phyloP scores from a whole-genome alignment of 2,797 vertebrate species.

The Acanthurus leucopareius region DNA sequence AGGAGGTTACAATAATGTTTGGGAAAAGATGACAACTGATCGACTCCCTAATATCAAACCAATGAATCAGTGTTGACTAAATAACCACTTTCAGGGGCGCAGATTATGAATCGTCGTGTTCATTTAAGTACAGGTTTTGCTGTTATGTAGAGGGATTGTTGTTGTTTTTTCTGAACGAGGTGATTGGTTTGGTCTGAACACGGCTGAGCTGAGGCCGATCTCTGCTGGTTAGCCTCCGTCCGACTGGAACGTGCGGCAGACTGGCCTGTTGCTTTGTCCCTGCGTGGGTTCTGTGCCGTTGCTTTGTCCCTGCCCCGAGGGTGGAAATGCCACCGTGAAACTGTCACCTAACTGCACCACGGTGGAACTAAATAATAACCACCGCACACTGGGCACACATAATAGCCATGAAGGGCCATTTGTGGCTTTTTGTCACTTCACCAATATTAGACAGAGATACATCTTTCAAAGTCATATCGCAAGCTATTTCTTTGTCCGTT shows the following conservation, averaged over 20 bases:
- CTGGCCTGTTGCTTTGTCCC: conserved; percentile 78
- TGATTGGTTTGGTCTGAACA: conserved; percentile 17
- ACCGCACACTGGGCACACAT: conserved; percentile 79
- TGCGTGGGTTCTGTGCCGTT: conserved; percentile 64
- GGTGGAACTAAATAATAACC: conserved; percentile 84
- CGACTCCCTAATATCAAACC: conserved; percentile 22
- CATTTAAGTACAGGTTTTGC: background rate
- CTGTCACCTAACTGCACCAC: conserved; percentile 81
- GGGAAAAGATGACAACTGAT: conserved; percentile 72
- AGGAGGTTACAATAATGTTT: conserved; percentile 88
- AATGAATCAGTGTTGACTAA: background rate
- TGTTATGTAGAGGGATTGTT: background rate
- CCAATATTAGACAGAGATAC: conserved; percentile 85
- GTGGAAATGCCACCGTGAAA: conserved; percentile 85
- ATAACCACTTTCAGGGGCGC: background rate
- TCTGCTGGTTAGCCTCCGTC: conserved; percentile 62
- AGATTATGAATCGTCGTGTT: background rate
- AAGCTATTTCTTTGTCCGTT: conserved; percentile 77
- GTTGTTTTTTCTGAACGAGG: background rate
- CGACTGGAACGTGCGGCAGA: conserved; percentile 77
- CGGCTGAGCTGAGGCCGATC: conserved; percentile 25
- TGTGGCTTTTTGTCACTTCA: conserved; percentile 74
- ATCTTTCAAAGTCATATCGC: conserved; percentile 87
- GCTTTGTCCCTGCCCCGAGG: conserved; percentile 80
- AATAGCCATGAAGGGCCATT: conserved; percentile 77